These are phyloP conservation scores for Struthio camelus DNA, from an alignment of 2,113 vertebrate species.

Conservation along the genomic window DNA sequence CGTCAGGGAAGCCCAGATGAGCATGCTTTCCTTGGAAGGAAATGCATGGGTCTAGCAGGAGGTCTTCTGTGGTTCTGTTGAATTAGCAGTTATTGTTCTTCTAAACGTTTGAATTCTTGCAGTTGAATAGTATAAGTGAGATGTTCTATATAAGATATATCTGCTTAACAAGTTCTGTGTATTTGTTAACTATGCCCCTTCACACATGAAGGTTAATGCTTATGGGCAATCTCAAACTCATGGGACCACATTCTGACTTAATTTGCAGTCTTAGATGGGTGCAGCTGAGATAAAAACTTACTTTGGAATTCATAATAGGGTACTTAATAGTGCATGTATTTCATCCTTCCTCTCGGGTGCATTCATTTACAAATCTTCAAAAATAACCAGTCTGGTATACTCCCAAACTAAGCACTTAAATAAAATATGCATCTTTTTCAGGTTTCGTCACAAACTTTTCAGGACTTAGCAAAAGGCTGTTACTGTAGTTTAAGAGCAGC, in stretches of 20 bases:
- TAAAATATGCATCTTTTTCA: neutral
- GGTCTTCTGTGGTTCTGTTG: neutral
- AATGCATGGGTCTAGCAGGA: neutral
- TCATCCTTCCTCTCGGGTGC: neutral
- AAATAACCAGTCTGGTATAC: neutral
- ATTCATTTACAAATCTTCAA: neutral
- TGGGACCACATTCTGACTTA: neutral
- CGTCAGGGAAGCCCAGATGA: neutral
- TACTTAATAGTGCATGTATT: neutral
- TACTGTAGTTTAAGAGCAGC: neutral
- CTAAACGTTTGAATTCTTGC: neutral
- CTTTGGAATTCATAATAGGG: neutral
- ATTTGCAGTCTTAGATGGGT: neutral
- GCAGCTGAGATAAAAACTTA: neutral
- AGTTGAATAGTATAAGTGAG: neutral
- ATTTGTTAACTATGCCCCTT: no score
- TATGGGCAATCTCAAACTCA: neutral
- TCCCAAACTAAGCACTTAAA: neutral
- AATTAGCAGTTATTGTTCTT: neutral
- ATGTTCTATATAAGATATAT: neutral
- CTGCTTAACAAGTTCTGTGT: neutral
- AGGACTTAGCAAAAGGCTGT: neutral
- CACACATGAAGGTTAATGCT: neutral
- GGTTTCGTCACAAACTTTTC: neutral
- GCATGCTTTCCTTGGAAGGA: neutral